A percentile compares a stretch with the other conserved stretches of the same genome.
phyloP scores from a whole-genome alignment of 2,113 vertebrate species.

The Microcebus murinus region DNA sequence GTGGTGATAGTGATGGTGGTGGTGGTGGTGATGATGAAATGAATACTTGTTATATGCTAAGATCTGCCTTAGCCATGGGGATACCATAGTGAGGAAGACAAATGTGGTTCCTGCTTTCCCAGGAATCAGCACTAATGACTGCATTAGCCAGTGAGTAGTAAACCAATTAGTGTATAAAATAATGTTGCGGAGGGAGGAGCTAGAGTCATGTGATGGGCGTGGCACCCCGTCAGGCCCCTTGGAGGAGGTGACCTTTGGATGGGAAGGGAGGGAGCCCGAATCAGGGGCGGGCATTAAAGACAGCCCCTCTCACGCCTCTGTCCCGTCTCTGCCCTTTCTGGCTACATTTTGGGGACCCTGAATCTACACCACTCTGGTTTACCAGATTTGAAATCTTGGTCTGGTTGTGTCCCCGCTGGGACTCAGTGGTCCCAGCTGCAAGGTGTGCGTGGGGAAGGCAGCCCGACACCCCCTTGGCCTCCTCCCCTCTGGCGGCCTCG shows the following conservation, averaged over 20 bases:
- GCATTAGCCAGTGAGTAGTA: neutral
- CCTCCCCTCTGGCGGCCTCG: neutral
- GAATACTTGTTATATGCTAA: neutral
- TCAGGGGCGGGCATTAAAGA: neutral
- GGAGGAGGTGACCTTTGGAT: neutral
- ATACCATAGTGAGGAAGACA: neutral
- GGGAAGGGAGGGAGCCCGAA: neutral
- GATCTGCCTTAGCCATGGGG: neutral
- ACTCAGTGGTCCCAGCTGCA: neutral
- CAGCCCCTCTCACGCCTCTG: rapidly evolving
- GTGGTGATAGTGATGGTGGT: rapidly evolving
- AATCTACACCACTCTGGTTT: neutral
- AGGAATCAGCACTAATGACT: neutral
- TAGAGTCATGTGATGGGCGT: rapidly evolving
- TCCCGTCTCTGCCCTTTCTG: neutral
- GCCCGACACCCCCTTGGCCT: rapidly evolving
- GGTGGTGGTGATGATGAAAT: rapidly evolving
- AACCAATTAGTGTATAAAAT: neutral
- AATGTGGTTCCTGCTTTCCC: neutral
- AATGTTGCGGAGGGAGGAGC: neutral
- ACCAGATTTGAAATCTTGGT: rapidly evolving
- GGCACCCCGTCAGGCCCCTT: neutral
- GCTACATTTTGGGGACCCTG: neutral
- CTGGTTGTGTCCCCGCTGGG: neutral
- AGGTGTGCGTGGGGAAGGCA: rapidly evolving